Percentiles rank a stretch among this genome's conserved stretches.
Evolutionary conservation across 2,888 invertebrate species (phyloP).

Genomic region (Lithophane ornitopus): DNA sequence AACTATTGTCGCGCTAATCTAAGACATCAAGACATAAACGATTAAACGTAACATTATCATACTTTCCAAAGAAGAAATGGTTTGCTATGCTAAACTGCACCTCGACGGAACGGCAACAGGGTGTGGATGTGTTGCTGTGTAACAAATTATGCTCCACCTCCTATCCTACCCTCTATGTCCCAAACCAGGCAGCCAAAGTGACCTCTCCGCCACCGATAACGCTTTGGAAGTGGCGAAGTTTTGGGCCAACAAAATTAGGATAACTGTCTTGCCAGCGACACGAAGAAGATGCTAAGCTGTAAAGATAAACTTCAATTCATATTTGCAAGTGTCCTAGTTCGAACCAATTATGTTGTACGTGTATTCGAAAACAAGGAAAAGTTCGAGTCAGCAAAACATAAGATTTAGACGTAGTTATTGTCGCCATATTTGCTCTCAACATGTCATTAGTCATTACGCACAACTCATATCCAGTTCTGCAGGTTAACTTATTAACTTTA

Average conservation of each 20-base stretch:
- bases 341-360: not conserved
- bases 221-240: not conserved
- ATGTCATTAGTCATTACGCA: conserved; percentile 22
- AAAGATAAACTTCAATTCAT: not conserved
- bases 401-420: not conserved
- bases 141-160: not conserved
- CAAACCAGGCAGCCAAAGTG: not conserved
- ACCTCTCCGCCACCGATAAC: not conserved
- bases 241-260: not conserved
- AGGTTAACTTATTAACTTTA: conserved; percentile 41
- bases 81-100: not conserved
- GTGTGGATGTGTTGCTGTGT: not conserved
- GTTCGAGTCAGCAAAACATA: not conserved
- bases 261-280: not conserved
- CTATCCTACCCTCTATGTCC: not conserved
- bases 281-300: not conserved
- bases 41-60: not conserved
- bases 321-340: not conserved
- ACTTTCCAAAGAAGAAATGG: not conserved
- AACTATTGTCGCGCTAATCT: not conserved
- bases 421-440: conserved; percentile 21
- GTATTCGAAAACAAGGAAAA: not conserved
- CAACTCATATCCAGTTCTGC: conserved; percentile 38
- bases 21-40: too few species aligned
- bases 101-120: not conserved